These are phyloP conservation scores for Champsocephalus gunnari DNA, from an alignment of 2,797 vertebrate species.

Conservation along the genomic window DNA sequence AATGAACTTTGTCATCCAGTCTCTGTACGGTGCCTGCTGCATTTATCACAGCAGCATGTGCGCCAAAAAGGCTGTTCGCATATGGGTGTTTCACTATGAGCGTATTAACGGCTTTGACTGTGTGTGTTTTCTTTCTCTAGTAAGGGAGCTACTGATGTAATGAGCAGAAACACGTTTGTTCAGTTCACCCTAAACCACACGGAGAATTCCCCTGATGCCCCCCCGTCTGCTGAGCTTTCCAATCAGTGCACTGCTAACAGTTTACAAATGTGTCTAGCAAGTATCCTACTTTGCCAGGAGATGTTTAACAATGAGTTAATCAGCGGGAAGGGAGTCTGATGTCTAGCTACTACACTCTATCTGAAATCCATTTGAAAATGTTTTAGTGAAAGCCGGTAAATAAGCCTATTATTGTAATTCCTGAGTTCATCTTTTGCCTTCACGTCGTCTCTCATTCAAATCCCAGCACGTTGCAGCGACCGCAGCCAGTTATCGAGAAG, in stretches of 20 bases:
- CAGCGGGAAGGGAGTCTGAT: conserved; percentile 3
- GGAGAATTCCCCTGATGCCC: conserved; percentile 24
- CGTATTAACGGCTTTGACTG: conserved; percentile 30
- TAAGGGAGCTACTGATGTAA: conserved; percentile 42
- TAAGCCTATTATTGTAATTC: conserved; percentile 3
- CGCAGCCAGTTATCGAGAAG: conserved; percentile 71
- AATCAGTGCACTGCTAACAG: conserved; percentile 25
- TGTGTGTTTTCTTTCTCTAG: conserved; percentile 21
- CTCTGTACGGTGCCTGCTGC: conserved; percentile 59
- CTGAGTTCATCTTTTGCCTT: conserved; percentile 1
- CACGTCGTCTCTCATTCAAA: conserved; percentile 20
- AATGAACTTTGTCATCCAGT: conserved; percentile 77
- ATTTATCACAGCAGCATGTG: conserved; percentile 71
- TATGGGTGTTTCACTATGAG: conserved; percentile 15
- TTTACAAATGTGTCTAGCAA: conserved; percentile 38
- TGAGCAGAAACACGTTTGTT: conserved; percentile 47
- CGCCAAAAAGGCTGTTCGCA: conserved; percentile 33
- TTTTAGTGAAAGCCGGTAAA: conserved; percentile 23
- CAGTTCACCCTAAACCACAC: conserved; percentile 40
- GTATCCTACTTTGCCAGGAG: conserved; percentile 23
- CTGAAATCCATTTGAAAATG: conserved; percentile 12
- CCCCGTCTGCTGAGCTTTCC: conserved; percentile 31
- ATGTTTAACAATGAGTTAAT: conserved; percentile 45
- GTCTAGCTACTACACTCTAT: neutral
- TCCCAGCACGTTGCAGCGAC: conserved; percentile 2